phyloP scores from a whole-genome alignment of 2,888 invertebrate genomes.

The Aleiodes leptofemur region DNA sequence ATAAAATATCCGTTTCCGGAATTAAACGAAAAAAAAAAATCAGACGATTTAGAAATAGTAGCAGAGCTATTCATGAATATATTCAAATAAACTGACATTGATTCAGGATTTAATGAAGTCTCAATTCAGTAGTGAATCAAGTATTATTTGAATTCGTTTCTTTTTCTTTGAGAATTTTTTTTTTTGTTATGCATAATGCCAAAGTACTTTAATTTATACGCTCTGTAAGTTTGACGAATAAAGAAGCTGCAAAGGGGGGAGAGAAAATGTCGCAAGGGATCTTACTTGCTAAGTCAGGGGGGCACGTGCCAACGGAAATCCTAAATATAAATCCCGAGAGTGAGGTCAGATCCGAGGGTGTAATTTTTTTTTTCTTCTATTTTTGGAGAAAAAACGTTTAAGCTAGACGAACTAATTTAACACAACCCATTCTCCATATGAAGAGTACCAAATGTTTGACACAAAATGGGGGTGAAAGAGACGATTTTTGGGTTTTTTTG shows the following conservation, averaged over 20 bases:
- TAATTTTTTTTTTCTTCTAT: not conserved
- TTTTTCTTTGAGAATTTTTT: not conserved
- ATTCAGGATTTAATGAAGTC: not conserved
- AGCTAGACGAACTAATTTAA: not conserved
- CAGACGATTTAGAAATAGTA: slow-evolving; percentile 24
- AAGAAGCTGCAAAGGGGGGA: slow-evolving; percentile 27
- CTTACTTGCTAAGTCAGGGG: slow-evolving; percentile 20
- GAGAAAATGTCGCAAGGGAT: slow-evolving; percentile 18
- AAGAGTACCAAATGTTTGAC: not conserved
- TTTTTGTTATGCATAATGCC: not conserved
- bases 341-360: slow-evolving; percentile 22
- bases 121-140: not conserved
- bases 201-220: slow-evolving; percentile 1
- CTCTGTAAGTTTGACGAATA: slow-evolving; percentile 1
- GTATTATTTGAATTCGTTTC: not conserved
- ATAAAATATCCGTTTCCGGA: slow-evolving; percentile 52
- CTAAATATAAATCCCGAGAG: slow-evolving; percentile 41
- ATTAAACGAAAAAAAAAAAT: slow-evolving; percentile 27
- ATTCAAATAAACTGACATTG: not conserved
- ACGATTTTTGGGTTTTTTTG: too few species aligned
- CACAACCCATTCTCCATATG: slow-evolving; percentile 5
- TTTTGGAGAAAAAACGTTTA: slow-evolving; percentile 22
- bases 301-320: slow-evolving; percentile 50
- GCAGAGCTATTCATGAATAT: not conserved
- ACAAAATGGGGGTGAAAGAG: slow-evolving; percentile 1